Evolutionary conservation across 1,140 invertebrate species (phyloP), one percentile per base, ranked within the genome.

Genomic region (Aphidius gifuensis): DNA sequence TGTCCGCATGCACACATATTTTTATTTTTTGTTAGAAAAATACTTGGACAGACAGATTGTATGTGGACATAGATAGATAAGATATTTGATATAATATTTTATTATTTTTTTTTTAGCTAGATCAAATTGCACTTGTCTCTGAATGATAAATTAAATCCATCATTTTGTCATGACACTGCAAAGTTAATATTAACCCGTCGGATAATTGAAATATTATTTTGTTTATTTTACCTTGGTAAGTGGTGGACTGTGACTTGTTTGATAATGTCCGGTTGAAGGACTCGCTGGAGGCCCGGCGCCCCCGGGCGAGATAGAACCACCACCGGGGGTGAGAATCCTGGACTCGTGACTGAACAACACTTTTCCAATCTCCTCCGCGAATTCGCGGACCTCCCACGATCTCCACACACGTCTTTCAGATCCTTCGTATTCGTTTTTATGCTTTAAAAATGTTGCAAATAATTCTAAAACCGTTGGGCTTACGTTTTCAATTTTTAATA

Each of bases 271-370:
- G 66, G 74, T 69, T 61, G 75, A 71, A 63, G 76, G 76, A 70
- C 78, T 78, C 74, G 77, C 74, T 70, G 77, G 78, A 69, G 78
- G 75, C 70, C 73, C 76, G 66, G 74, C 73, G 75, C 74, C 78
- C 74, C 77, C 78, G 69, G 79, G 78, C 69, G 77, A 80, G 71
- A 78, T 71, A 65, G 69, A 65, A 68, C 74, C 74, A 70, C 73
- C 75, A 69, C 77, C 74, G 76, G 77, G 77, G 76, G 75, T 79
- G 72, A 79, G 77, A 80, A 81, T 81, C 76, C 79, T 81, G 79
- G 76, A 78, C 75, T 77, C 76, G 76, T 78, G 76, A 60, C 72
- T 79, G 74, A 79, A 78, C 79, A 79, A 78, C 78, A 80, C 77
- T 76, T 80, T 80, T 66, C 64, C 70, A 73, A 71, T 69, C 45